Base-by-base conservation (phyloP, 2,888 invertebrate genomes). In the Hirtodrosophila histrioides region DNA sequence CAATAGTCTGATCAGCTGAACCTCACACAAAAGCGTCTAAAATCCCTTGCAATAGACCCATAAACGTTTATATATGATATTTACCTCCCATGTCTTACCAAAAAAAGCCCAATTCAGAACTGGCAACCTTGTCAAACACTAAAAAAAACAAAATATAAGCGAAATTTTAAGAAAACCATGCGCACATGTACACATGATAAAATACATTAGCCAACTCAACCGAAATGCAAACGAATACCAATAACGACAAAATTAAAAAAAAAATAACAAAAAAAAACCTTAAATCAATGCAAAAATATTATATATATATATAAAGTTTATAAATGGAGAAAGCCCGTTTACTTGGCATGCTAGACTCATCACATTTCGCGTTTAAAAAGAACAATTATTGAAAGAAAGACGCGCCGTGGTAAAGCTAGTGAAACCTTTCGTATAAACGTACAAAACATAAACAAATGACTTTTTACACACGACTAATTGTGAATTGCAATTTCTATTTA, bases 221-320 rank as follows among this genome's bases (percentile, higher is more conserved):
- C 86, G 81, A 78, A 81, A 80, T 80, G 81, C 88, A 88, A 82
- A 81, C 87, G 81, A 82, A 88, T 84, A 80, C 61, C 68, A 79
- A 76, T 66, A 75, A 48, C 54, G 55, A 12, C 48, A 64, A 69
- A 69, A 69, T 69, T 5, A 27, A 6, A 27, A 46, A 35, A 67
- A 43, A 58, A 62, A 66, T 62, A 41, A 44, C 61, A 57, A 64
- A 68, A 61, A 57, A 27, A 64, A 68, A 62, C 55, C 29, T 50
- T 56, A 71, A 65, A 65, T 41, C 36, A 43, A 57, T 41, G 50
- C 49, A 56, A 58, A 68, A 48, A 50, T 17, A 37, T n/a, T 60
- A 51, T 44, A 55, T 35, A 61, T 37, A 33, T 40, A 63, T 49
- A 56, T 53, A 58, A 50, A 39, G 51, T 37, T 11, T 9, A 43